Conservation (phyloP, 1,140 invertebrate genomes). For the Paraescarpia echinospica region DNA sequence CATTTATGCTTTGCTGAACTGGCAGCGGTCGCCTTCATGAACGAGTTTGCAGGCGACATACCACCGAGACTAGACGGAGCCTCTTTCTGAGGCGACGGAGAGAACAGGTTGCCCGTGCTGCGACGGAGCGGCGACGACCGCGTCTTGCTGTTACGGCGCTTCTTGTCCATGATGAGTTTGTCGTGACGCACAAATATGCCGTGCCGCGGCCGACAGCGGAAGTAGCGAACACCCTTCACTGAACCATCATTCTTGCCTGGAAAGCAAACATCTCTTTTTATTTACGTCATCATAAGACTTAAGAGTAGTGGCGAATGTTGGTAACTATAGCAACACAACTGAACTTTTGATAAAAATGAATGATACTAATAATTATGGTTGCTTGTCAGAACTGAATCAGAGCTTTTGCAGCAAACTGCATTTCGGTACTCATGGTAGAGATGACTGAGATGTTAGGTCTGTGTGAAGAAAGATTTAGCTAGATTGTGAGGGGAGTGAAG, state of each 20-base stretch:
- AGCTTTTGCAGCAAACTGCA: no score
- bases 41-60: background rate
- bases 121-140: constrained; percentile 24
- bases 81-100: background rate
- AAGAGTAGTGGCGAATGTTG: no score
- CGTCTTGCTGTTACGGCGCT: constrained; percentile 41
- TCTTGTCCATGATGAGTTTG: constrained; percentile 55
- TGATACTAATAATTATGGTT: no score
- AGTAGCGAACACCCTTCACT: constrained; percentile 87
- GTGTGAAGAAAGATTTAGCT: no score
- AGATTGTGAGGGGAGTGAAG: no score
- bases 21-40: constrained; percentile 19
- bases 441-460: no score
- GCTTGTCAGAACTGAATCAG: no score
- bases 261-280: constrained; percentile 27
- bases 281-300: no score
- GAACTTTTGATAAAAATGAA: no score
- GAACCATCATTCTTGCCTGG: constrained; percentile 91
- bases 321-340: no score
- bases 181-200: constrained; percentile 80
- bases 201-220: constrained; percentile 82
- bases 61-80: background rate
- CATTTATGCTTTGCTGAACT: constrained; percentile 11
- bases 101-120: constrained; percentile 22
- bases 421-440: no score